phyloP scores from a whole-genome alignment of 2,888 invertebrate genomes.

The Cryptophagus acutangulus region DNA sequence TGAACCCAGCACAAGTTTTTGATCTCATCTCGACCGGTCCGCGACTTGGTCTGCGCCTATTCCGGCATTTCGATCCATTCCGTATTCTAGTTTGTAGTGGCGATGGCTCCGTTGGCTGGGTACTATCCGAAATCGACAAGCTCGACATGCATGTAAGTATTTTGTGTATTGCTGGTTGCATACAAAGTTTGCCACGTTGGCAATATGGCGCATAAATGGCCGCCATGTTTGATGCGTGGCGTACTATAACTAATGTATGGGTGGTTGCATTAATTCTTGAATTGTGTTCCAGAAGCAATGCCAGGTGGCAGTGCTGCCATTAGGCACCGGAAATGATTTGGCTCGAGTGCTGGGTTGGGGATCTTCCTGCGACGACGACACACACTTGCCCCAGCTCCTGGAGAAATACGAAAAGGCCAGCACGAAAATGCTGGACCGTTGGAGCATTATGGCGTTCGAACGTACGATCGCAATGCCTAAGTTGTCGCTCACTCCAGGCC shows the following conservation, averaged over 20 bases:
- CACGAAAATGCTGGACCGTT: conserved; percentile 95
- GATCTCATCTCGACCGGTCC: conserved; percentile 89
- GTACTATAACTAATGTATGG: too few species aligned
- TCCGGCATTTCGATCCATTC: conserved; percentile 93
- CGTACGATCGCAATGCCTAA: conserved; percentile 62
- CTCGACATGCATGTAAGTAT: conserved; percentile 87
- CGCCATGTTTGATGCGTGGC: neutral
- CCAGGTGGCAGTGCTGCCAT: conserved; percentile 89
- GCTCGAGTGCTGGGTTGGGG: conserved; percentile 96
- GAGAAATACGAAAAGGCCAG: conserved; percentile 96
- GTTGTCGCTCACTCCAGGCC: conserved; percentile 50
- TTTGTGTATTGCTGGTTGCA: neutral
- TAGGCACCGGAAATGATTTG: conserved; percentile 95
- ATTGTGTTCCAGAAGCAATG: conserved; percentile 68
- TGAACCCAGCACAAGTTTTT: conserved; percentile 97
- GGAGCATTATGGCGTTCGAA: conserved; percentile 95
- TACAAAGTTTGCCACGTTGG: neutral
- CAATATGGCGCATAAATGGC: neutral
- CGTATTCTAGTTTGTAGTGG: conserved; percentile 95
- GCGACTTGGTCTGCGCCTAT: conserved; percentile 77
- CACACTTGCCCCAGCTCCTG: conserved; percentile 83
- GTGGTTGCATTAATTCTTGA: neutral
- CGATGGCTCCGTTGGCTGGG: conserved; percentile 98
- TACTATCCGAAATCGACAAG: conserved; percentile 91
- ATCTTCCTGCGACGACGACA: conserved; percentile 90